Evolutionary conservation across 2,797 vertebrate genomes (phyloP).

Genomic region (Eulemur albifrons): DNA sequence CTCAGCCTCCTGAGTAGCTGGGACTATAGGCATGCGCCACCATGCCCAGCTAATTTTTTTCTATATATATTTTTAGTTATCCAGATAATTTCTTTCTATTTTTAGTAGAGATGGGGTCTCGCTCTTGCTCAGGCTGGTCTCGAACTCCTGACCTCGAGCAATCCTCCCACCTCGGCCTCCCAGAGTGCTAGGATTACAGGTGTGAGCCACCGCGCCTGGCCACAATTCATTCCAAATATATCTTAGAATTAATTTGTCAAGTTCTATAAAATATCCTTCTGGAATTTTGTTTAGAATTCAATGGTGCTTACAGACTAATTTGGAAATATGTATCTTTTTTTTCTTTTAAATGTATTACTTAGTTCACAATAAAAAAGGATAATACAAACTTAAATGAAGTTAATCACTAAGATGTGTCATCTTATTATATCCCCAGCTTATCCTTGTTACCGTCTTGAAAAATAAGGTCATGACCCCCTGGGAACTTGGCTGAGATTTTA

Average conservation of each 20-base stretch:
- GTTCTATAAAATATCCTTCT: neutral
- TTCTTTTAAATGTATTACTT: slow-evolving; percentile 18
- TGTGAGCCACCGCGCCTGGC: too few species aligned
- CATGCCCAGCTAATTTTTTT: too few species aligned
- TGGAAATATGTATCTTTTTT: neutral
- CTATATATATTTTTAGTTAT: too few species aligned
- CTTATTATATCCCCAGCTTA: neutral
- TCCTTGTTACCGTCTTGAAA: neutral
- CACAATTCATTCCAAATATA: neutral
- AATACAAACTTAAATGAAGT: slow-evolving; percentile 37
- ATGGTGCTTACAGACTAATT: neutral
- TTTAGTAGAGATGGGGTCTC: too few species aligned
- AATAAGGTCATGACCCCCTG: slow-evolving; percentile 18
- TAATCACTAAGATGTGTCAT: slow-evolving; percentile 41
- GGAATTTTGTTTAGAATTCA: neutral
- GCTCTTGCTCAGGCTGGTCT: too few species aligned
- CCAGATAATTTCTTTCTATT: too few species aligned
- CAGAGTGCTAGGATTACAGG: too few species aligned
- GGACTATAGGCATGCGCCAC: too few species aligned
- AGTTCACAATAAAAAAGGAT: slow-evolving; percentile 51
- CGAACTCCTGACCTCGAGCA: too few species aligned
- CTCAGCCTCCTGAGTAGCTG: too few species aligned
- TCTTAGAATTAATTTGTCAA: neutral
- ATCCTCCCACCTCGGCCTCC: too few species aligned
- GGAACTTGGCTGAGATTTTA: neutral